Evolutionary conservation across 2,888 invertebrate species (phyloP).

Genomic region (Venustoraphidia nigricollis): DNA sequence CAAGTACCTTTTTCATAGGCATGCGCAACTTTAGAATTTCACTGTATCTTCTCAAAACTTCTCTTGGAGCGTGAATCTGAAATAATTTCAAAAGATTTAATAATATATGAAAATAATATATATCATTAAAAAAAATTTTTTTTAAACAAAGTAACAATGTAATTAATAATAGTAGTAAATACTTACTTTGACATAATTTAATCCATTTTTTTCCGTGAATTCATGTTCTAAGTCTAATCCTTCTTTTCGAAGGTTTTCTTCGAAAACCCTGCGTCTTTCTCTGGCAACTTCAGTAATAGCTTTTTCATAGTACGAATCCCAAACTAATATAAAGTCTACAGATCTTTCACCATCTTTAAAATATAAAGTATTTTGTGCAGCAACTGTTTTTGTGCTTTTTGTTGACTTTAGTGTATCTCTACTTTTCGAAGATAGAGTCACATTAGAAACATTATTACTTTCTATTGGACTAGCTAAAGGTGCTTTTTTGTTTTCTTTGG

Average conservation of each 20-base stretch:
- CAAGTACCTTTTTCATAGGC: conserved; percentile 76
- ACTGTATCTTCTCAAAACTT: conserved; percentile 71
- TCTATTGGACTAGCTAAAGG: conserved; percentile 9
- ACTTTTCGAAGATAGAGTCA: too few relatives aligned
- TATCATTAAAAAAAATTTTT: not conserved
- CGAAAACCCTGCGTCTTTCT: conserved; percentile 44
- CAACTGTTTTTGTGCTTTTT: not conserved
- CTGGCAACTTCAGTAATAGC: conserved; percentile 26
- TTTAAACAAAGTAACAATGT: conserved; percentile 3
- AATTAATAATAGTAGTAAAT: not conserved
- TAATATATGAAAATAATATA: conserved; percentile 6
- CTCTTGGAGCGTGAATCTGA: conserved; percentile 72
- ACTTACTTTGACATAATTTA: conserved; percentile 61
- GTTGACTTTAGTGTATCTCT: too few relatives aligned
- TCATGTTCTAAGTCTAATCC: conserved; percentile 62
- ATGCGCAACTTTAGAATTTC: conserved; percentile 84
- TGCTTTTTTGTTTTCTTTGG: conserved; percentile 1
- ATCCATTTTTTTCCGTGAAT: conserved; percentile 44
- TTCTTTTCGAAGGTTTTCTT: conserved; percentile 53
- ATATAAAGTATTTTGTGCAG: conserved; percentile 37
- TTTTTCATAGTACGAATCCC: conserved; percentile 44
- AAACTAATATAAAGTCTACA: conserved; percentile 66
- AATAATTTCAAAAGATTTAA: conserved; percentile 8
- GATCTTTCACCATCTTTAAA: conserved; percentile 56
- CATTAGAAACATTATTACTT: not conserved